phyloP scores from a whole-genome alignment of 2,797 vertebrate genomes.

The Nyctalus aviator region DNA sequence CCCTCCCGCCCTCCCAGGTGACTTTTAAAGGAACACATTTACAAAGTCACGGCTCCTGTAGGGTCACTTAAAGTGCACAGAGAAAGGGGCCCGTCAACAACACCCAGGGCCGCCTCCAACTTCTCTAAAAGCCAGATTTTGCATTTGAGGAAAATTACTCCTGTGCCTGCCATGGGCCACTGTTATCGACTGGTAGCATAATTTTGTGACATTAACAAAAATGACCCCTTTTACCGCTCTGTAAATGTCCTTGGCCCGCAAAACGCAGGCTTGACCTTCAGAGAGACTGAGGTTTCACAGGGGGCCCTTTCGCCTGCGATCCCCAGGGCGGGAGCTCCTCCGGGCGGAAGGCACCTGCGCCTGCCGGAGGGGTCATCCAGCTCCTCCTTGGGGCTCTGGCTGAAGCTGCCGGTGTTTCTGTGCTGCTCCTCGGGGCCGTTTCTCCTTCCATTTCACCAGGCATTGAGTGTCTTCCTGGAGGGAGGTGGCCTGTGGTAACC shows the following conservation, averaged over 20 bases:
- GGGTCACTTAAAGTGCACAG: neutral
- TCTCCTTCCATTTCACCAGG: constrained; percentile 74
- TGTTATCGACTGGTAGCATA: constrained; percentile 35
- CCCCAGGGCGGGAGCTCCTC: constrained; percentile 83
- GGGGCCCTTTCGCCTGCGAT: constrained; percentile 84
- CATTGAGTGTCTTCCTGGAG: constrained; percentile 82
- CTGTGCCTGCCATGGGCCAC: constrained; percentile 35
- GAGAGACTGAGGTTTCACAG: constrained; percentile 4
- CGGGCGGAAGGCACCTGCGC: constrained; percentile 61
- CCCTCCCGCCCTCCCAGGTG: neutral
- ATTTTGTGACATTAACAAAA: constrained; percentile 68
- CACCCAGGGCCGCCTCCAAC: neutral
- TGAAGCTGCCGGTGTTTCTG: neutral
- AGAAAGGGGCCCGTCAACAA: neutral
- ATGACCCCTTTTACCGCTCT: constrained; percentile 60
- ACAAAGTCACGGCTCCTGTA: neutral
- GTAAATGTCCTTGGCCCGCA: constrained; percentile 41
- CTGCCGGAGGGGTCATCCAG: accelerated
- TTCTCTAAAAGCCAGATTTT: constrained; percentile 52
- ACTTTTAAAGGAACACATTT: neutral
- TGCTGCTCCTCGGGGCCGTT: accelerated
- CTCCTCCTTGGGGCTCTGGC: accelerated
- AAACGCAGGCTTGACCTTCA: constrained; percentile 62
- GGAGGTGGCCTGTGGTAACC: neutral
- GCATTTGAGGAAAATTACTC: constrained; percentile 46